Evolutionary conservation across 2,113 vertebrate genomes (phyloP), one percentile per base, ranked within the genome.

Genomic region (Myotis lucifugus): DNA sequence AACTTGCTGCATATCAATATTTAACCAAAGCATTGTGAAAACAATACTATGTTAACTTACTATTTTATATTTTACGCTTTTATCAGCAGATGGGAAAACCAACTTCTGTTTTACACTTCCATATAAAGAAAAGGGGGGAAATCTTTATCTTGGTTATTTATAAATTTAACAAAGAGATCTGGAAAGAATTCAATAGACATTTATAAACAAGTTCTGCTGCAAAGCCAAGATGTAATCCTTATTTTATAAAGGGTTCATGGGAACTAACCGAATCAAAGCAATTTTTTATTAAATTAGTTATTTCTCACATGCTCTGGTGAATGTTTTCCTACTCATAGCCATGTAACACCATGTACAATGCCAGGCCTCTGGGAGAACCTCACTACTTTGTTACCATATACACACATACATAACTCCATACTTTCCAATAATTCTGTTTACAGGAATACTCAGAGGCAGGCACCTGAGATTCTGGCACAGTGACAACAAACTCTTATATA

Each of bases 391-490:
- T 94, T 81, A 84, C 37, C 69, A 74, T 37, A 74, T 54, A 93
- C 2, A 94, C 50, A 90, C 48, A 74, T 59, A 74, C 64, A 18
- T 4, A 29, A 64, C 11, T 87, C 76, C 61, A 90, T 85, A 69
- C 42, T 91, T 95, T 81, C 85, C 54, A 74, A 52, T 74, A 94
- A 69, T 37, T 96, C 48, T 94, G 34, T 90, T 90, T 76, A 90
- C 96, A 92, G 81, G 69, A 95, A 94, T 64, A 93, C 42, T 96
- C 94, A 87, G 82, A 92, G 88, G 79, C 61, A 79, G 78, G 93
- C 82, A 96, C 93, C 92, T 95, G 90, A 95, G 82, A 97, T 94
- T 96, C 90, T 91, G 77, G 82, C 88, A 97, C 82, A 95, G 42
- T 92, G 82, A 95, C 66, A 90, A 93, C 48, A 78, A 93, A 69